Conservation (phyloP, 2,797 vertebrate genomes). For the Propithecus perrieri region DNA sequence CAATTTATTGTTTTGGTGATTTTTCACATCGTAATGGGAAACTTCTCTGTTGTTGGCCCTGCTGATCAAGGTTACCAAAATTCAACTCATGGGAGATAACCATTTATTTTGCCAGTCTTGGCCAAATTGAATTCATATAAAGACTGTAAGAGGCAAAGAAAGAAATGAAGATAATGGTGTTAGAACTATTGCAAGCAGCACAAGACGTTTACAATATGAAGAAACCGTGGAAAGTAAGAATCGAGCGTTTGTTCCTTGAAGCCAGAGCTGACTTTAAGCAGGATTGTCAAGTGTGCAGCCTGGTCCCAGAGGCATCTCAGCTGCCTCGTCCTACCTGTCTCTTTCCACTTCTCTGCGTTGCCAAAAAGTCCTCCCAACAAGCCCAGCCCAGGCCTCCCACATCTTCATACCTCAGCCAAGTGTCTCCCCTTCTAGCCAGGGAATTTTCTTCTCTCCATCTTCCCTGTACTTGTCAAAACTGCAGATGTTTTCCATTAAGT, state of each 20-base stretch:
- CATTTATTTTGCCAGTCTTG: neutral
- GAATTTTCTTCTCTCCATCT: neutral
- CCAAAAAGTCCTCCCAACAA: neutral
- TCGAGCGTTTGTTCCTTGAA: neutral
- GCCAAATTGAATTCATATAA: neutral
- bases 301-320: neutral
- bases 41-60: neutral
- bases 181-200: neutral
- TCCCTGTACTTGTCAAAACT: neutral
- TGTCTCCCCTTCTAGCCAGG: neutral
- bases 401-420: neutral
- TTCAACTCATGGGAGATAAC: neutral
- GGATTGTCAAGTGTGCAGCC: neutral
- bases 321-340: neutral
- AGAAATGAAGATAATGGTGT: neutral
- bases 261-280: neutral
- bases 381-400: too few relatives aligned
- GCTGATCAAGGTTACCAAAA: slow-evolving; percentile 27
- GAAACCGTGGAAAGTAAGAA: neutral
- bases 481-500: neutral
- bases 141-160: neutral
- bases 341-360: neutral
- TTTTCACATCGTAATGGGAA: slow-evolving; percentile 47
- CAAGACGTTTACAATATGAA: neutral
- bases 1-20: slow-evolving; percentile 47